phyloP scores from a whole-genome alignment of 2,797 vertebrate species.

The Melanogrammus aeglefinus region DNA sequence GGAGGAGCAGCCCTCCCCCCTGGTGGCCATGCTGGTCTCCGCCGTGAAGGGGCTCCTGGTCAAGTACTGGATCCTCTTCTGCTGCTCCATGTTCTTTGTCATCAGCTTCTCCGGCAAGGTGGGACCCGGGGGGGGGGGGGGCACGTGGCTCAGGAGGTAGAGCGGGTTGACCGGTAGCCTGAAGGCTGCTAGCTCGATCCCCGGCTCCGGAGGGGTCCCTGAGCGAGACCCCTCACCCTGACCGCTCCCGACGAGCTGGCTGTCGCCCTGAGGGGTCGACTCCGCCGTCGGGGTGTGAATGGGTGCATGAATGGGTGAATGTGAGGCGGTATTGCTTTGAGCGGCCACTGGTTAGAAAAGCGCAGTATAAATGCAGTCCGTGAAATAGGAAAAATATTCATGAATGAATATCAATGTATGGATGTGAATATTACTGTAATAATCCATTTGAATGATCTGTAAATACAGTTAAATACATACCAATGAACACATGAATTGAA shows the following conservation, averaged over 20 bases:
- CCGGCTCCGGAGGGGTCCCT: no score
- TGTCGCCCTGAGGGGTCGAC: no score
- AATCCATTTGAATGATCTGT: background rate
- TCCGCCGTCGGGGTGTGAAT: no score
- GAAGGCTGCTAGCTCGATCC: no score
- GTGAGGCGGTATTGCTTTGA: no score
- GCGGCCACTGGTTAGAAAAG: no score
- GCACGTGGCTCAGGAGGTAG: no score
- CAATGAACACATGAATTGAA: background rate
- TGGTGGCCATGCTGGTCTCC: slow-evolving; percentile 66
- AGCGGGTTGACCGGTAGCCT: no score
- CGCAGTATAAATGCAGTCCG: no score
- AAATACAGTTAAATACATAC: background rate
- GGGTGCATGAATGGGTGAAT: no score
- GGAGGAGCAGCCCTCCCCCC: slow-evolving; percentile 49
- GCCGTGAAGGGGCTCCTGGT: slow-evolving; percentile 66
- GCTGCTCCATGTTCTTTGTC: slow-evolving; percentile 76
- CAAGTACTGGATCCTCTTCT: slow-evolving; percentile 79
- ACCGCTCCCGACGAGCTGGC: no score
- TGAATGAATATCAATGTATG: background rate
- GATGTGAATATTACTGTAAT: background rate
- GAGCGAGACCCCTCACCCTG: no score
- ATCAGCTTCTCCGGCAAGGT: slow-evolving; percentile 77
- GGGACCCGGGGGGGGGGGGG: background rate
- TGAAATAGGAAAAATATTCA: background rate